Conservation (phyloP, 1,140 invertebrate species). For the Ips typographus region DNA sequence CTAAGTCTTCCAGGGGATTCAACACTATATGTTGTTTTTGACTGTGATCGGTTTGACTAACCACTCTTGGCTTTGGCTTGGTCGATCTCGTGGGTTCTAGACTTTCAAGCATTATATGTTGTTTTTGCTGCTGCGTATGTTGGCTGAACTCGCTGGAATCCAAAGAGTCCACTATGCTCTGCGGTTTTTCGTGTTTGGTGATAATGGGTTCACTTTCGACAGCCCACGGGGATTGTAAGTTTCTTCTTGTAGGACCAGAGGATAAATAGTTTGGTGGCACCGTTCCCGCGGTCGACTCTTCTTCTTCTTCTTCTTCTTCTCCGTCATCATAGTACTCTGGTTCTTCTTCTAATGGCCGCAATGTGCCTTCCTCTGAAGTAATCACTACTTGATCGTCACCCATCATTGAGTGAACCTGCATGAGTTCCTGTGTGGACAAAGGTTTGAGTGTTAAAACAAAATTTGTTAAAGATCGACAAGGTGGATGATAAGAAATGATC, state of each 20-base stretch:
- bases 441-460: too few relatives aligned
- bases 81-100: not conserved
- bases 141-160: too few relatives aligned
- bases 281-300: not conserved
- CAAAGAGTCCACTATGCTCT: not conserved
- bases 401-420: conserved; percentile 20
- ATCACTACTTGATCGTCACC: conserved; percentile 1
- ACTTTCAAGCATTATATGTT: not conserved
- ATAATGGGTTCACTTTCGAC: not conserved
- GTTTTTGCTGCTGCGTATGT: too few relatives aligned
- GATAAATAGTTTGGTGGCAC: conserved; percentile 2
- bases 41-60: conserved; percentile 39
- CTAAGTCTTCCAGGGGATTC: conserved; percentile 56
- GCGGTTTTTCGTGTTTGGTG: not conserved
- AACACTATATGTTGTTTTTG: conserved; percentile 58
- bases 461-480: too few relatives aligned
- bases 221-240: conserved; percentile 6
- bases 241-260: conserved; percentile 38
- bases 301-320: conserved; percentile 39
- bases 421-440: too few relatives aligned
- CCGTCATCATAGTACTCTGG: conserved; percentile 53
- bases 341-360: conserved; percentile 53
- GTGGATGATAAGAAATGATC: too few relatives aligned
- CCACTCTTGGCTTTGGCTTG: conserved; percentile 2
- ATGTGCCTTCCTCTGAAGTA: not conserved